phyloP scores from a whole-genome alignment of 2,797 vertebrate species.

The Cynodonichthys magdalenae region DNA sequence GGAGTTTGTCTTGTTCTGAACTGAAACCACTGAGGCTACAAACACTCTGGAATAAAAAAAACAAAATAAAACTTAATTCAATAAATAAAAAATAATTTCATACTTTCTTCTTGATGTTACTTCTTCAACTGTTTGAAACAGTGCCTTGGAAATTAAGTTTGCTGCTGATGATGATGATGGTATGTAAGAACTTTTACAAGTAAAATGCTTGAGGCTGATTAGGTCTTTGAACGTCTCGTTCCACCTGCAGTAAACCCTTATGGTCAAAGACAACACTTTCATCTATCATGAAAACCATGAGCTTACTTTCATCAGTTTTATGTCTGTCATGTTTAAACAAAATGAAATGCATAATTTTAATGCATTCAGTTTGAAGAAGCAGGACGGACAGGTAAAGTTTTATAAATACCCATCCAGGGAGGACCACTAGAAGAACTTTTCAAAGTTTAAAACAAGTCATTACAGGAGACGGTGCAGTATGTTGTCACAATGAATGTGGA shows the following conservation, averaged over 20 bases:
- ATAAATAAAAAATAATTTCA: background rate
- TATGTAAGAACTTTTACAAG: slow-evolving; percentile 4
- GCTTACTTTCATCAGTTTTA: background rate
- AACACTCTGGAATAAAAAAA: too few species aligned
- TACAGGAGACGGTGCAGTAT: background rate
- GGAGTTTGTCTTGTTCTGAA: slow-evolving; percentile 12
- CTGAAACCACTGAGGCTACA: slow-evolving; percentile 3
- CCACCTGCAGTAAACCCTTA: background rate
- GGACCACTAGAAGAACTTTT: background rate
- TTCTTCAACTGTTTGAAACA: slow-evolving; percentile 1
- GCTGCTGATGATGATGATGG: slow-evolving; percentile 19
- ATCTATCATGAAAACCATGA: background rate
- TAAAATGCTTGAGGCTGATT: slow-evolving; percentile 19
- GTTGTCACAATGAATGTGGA: background rate
- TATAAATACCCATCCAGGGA: background rate
- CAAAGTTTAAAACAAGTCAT: background rate
- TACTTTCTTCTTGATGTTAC: background rate
- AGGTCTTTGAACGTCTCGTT: slow-evolving; percentile 23
- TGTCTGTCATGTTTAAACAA: background rate
- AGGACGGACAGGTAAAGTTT: background rate
- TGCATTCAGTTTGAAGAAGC: background rate
- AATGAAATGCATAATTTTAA: background rate
- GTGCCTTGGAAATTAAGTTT: background rate
- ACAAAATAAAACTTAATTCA: too few species aligned
- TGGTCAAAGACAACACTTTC: background rate